Percentiles rank a stretch among this genome's conserved stretches.
Conservation (phyloP, 2,888 invertebrate genomes). For the Eledona agricola region DNA sequence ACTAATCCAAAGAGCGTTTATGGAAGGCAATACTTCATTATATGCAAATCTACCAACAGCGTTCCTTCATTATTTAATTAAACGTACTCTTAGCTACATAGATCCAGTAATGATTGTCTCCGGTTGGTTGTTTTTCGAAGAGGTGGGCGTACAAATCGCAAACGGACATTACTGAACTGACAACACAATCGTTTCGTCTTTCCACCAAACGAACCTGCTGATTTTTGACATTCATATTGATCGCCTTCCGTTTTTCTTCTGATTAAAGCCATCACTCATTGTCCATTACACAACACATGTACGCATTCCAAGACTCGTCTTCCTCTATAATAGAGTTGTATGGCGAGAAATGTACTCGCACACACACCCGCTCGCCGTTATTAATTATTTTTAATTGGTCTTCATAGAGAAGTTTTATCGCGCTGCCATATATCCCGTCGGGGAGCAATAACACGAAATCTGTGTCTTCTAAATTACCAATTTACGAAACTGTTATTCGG, state of each 20-base stretch:
- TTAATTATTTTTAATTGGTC: constrained; percentile 22
- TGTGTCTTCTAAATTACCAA: constrained; percentile 10
- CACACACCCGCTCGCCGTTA: constrained; percentile 14
- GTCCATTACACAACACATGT: constrained; percentile 8
- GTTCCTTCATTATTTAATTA: no score
- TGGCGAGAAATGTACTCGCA: no score
- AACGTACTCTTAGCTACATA: no score
- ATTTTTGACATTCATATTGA: constrained; percentile 3
- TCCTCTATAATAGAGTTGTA: constrained; percentile 19
- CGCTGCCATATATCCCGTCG: constrained; percentile 13
- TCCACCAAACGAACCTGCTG: no score
- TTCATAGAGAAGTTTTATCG: not conserved
- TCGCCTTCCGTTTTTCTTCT: constrained; percentile 5
- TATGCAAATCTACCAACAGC: no score
- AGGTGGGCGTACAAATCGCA: no score
- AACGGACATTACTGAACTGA: no score
- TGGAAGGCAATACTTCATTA: no score
- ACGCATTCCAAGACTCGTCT: constrained; percentile 1
- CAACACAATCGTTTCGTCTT: constrained; percentile 3
- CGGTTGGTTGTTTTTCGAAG: no score
- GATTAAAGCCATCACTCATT: constrained; percentile 9
- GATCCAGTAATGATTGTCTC: no score
- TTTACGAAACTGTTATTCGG: constrained; percentile 21
- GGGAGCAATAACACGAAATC: constrained; percentile 1
- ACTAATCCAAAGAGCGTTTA: no score